Evolutionary conservation across 2,113 vertebrate genomes (phyloP), one percentile per base, ranked within the genome.

Genomic region (Crotalus horridus): DNA sequence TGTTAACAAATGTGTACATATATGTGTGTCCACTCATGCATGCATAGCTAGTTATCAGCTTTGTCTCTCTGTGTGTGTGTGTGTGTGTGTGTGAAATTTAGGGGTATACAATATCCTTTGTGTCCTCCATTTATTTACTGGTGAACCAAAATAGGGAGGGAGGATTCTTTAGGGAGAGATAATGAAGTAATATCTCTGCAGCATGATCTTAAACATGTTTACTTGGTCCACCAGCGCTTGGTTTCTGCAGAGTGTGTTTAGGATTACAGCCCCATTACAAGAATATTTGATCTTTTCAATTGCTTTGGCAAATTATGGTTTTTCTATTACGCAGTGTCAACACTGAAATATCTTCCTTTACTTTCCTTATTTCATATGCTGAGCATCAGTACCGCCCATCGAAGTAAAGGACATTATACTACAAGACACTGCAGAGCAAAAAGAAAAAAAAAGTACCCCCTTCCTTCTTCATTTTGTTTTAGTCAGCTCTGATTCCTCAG

Each of bases 401-500:
- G 46, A 46, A 87, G 56, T 26, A 61, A 86, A 33, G 48, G 43
- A 29, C 23, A 93, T 90, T 61, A 86, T 13, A 1, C 3, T 92
- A 85, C 93, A 93, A 88, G 55, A 13, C 0, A 11, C 56, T 29
- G 74, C 54, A 92, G 15, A 87, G 26, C 56, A 29, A 89, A 46
- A 91, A 51, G 13, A 13, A 5, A 0, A 29, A 43, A 33, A 1
- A 9, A 33, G 69, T 9, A 9, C 17, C 17, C 17, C 21, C 55
- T 46, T 46, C 8, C 88, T 46, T 54, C 56, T 58, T 93, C n/a
- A n/a, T 91, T 89, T 91, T 91, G 33, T 90, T 95, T 94, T 69
- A 46, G 81, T 56, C 69, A 69, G 74, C 7, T 17, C 29, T n/a
- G 0, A 69, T 39, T 87, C 93, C 94, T 53, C 74, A 56, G 1